A percentile compares a stretch with the other conserved stretches of the same genome.
Evolutionary conservation across 2,113 vertebrate genomes (phyloP).

Genomic region (Psettodes erumei): DNA sequence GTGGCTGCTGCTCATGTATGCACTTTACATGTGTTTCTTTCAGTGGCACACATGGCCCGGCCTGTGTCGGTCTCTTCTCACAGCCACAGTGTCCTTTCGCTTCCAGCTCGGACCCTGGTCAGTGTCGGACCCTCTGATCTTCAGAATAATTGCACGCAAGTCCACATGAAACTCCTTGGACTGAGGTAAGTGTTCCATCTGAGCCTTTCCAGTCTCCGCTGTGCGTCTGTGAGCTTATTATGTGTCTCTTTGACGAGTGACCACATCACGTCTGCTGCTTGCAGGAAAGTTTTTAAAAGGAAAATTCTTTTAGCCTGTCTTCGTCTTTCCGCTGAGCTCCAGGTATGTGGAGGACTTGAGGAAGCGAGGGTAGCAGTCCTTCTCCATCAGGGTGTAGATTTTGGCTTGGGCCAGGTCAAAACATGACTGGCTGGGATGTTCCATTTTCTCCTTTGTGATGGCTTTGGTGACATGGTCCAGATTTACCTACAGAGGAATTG

Average conservation of each 20-base stretch:
- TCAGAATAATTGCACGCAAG: slow-evolving; percentile 12
- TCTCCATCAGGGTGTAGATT: slow-evolving; percentile 94
- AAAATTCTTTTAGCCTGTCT: slow-evolving; percentile 29
- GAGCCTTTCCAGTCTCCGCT: slow-evolving; percentile 21
- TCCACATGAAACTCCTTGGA: slow-evolving; percentile 25
- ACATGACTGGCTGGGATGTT: slow-evolving; percentile 80
- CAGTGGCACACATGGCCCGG: slow-evolving; percentile 1
- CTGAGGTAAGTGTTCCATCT: slow-evolving; percentile 34
- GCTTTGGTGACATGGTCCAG: slow-evolving; percentile 90
- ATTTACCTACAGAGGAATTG: slow-evolving; percentile 86
- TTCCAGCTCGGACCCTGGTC: background rate
- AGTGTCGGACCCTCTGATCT: background rate
- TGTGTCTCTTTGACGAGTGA: slow-evolving; percentile 16
- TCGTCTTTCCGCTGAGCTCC: slow-evolving; percentile 72
- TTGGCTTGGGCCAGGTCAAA: slow-evolving; percentile 89
- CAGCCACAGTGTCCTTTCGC: slow-evolving; percentile 24
- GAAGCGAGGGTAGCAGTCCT: slow-evolving; percentile 94
- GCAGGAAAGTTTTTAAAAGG: background rate
- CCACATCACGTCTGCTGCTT: background rate
- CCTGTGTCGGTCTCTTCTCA: slow-evolving; percentile 14
- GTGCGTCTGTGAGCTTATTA: slow-evolving; percentile 5
- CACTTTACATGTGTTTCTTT: slow-evolving; percentile 19
- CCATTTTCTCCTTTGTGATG: slow-evolving; percentile 85
- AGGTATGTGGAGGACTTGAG: slow-evolving; percentile 84
- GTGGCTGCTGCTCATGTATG: background rate